These are phyloP conservation scores for Diadophis punctatus DNA, from an alignment of 2,113 vertebrate genomes.

Conservation along the genomic window DNA sequence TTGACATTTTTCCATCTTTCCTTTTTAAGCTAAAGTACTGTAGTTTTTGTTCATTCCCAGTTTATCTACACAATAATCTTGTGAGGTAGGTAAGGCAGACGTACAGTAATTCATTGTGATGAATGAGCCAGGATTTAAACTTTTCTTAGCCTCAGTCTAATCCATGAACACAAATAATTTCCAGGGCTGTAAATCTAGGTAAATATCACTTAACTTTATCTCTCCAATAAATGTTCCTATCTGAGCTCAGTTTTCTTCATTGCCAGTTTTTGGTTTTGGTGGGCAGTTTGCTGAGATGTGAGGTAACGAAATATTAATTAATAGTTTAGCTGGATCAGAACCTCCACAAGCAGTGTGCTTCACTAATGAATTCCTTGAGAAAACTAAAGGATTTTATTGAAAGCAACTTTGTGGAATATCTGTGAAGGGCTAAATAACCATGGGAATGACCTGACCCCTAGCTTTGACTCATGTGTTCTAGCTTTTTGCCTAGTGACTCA, in stretches of 20 bases:
- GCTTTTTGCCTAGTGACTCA: background rate
- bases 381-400: constrained; percentile 33
- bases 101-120: background rate
- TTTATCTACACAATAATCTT: background rate
- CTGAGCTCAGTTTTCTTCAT: background rate
- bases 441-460: constrained; percentile 23
- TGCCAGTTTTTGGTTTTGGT: background rate
- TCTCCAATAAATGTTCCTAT: background rate
- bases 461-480: background rate
- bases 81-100: background rate
- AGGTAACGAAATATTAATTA: background rate
- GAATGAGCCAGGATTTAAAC: background rate
- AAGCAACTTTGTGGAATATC: constrained; percentile 25
- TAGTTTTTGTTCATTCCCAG: background rate
- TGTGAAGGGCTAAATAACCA: constrained; percentile 20
- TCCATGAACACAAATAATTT: background rate
- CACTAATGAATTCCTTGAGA: background rate
- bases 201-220: background rate
- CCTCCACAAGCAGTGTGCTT: background rate
- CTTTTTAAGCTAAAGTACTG: background rate
- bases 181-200: background rate
- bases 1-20: background rate
- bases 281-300: background rate
- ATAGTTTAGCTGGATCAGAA: background rate
- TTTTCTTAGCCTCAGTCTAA: background rate